These are phyloP conservation scores for Diarsia mendica DNA, from an alignment of 2,888 invertebrate species.

Conservation along the genomic window DNA sequence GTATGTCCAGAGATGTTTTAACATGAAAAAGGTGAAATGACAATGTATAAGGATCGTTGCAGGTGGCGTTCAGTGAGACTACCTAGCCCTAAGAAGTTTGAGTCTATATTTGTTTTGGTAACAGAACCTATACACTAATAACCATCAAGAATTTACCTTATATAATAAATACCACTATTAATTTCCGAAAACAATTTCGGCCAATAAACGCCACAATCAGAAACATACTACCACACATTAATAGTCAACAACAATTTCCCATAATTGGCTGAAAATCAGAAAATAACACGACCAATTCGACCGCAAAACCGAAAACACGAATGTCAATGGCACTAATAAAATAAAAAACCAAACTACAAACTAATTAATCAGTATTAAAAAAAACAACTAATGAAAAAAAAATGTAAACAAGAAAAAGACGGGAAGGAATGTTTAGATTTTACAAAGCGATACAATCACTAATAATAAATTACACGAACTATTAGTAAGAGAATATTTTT, in stretches of 20 bases:
- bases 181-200: neutral
- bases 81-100: too few species aligned
- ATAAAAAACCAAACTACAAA: slow-evolving; percentile 24
- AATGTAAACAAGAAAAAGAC: slow-evolving; percentile 53
- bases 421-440: slow-evolving; percentile 62
- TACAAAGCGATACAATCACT: slow-evolving; percentile 64
- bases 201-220: neutral
- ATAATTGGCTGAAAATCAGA: slow-evolving; percentile 36
- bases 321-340: slow-evolving; percentile 34
- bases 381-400: slow-evolving; percentile 39
- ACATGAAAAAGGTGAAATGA: neutral
- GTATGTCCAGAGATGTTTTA: neutral
- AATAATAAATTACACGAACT: slow-evolving; percentile 65
- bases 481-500: slow-evolving; percentile 64
- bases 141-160: neutral
- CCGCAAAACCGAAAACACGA: slow-evolving; percentile 29
- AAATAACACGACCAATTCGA: slow-evolving; percentile 29
- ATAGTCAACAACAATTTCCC: slow-evolving; percentile 15
- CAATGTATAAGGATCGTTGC: neutral
- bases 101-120: neutral
- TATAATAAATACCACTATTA: neutral
- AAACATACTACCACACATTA: slow-evolving; percentile 12
- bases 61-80: too few species aligned
- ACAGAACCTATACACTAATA: neutral
- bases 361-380: slow-evolving; percentile 51